Percentiles rank a stretch among this genome's conserved stretches.
Conservation (phyloP, 1,140 invertebrate genomes). For the Oncopodura yosiiana region DNA sequence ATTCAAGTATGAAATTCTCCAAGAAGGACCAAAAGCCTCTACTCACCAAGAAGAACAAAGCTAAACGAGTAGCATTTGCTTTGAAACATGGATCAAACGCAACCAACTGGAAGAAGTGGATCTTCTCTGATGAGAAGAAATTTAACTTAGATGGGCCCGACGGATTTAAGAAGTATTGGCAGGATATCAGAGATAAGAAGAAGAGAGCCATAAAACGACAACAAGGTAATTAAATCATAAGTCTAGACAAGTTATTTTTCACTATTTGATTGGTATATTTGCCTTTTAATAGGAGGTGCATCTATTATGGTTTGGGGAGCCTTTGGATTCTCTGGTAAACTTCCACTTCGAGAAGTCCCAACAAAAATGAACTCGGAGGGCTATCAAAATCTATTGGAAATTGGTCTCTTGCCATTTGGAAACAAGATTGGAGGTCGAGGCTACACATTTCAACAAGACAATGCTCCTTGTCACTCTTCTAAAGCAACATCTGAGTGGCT, state of each 20-base stretch:
- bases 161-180: slow-evolving; percentile 9
- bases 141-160: slow-evolving; percentile 20
- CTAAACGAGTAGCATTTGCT: slow-evolving; percentile 1
- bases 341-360: not conserved
- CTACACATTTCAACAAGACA: slow-evolving; percentile 36
- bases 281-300: not conserved
- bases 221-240: not conserved
- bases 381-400: too few relatives aligned
- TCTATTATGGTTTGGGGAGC: slow-evolving; percentile 7
- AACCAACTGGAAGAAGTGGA: slow-evolving; percentile 2
- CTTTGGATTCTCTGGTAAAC: slow-evolving; percentile 5
- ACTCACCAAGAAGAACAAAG: not conserved
- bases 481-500: slow-evolving; percentile 23
- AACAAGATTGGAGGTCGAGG: too few relatives aligned
- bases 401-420: too few relatives aligned
- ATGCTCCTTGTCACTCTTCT: slow-evolving; percentile 29
- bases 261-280: not conserved
- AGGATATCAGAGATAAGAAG: slow-evolving; percentile 6
- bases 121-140: slow-evolving; percentile 14
- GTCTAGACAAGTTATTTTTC: too few relatives aligned
- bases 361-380: not conserved
- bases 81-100: not conserved
- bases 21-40: not conserved
- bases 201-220: not conserved
- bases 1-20: not conserved